Evolutionary conservation across 2,888 invertebrate species (phyloP), one percentile per base, ranked within the genome.

Genomic region (Schizaphis graminum): DNA sequence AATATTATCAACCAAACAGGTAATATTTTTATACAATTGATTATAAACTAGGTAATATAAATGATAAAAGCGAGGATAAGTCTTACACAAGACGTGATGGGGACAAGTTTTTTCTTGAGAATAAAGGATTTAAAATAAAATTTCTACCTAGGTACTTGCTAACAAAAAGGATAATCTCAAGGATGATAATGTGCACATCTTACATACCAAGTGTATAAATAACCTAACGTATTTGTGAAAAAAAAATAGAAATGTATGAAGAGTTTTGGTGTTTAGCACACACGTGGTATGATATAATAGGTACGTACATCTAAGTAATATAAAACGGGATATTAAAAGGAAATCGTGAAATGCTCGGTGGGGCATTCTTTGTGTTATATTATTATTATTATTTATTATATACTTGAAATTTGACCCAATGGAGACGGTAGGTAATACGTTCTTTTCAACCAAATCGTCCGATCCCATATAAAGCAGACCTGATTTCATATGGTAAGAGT

Each of bases 311-410:
- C 91, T 35, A 84, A 91, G 61, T 57, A 92, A 87, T 87, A 92
- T 92, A 92, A 92, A 92, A 92, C 87, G 87, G 67, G 92, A 87
- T 91, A 92, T 92, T 92, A 92, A 88, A 88, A 61, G 87, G 67
- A 88, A 88, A 87, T 92, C 91, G 67, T 41, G 57, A 67, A 92
- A 92, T 41, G 16, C 57, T 88, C 57, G 49, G 86, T 35, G 86
- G 35, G 35, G 85, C 35, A 77, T 85, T 53, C 84, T 57, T 91
- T 49, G 61, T 47, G 61, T 92, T 92, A 44, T 44, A 44, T 47
- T 47, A 47, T 86, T 92, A 92, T 87, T 92, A 92, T 87, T 87
- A 67, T 26, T 91, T 91, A 91, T 77, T 77, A 49, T 77, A 77
- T 49, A 88, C 87, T 87, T 88, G 92, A 92, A 92, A 92, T 92